Percentiles rank a stretch among this genome's conserved stretches.
These are phyloP conservation scores for Acleris laterana DNA, from an alignment of 2,888 invertebrate species.

Conservation along the genomic window DNA sequence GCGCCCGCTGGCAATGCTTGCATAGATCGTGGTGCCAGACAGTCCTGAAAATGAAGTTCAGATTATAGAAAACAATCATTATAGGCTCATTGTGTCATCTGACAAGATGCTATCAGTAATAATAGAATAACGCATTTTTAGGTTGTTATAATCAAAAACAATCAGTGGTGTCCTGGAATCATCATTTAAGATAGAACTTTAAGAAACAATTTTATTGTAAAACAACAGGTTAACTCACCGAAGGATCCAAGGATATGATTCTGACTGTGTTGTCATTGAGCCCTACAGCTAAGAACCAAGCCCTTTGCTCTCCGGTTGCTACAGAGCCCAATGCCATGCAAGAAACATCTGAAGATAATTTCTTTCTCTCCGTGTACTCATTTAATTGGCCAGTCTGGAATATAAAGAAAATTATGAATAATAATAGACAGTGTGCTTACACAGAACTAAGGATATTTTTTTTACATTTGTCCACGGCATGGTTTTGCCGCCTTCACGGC, in stretches of 20 bases:
- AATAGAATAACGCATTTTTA: conserved; percentile 81
- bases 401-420: conserved; percentile 34
- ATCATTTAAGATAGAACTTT: conserved; percentile 58
- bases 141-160: conserved; percentile 77
- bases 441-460: not conserved
- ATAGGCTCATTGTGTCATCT: conserved; percentile 2
- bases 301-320: conserved; percentile 96
- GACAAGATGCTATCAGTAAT: conserved; percentile 54
- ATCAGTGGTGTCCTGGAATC: conserved; percentile 83
- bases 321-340: conserved; percentile 99
- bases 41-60: conserved; percentile 86
- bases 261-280: conserved; percentile 98
- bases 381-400: conserved; percentile 97
- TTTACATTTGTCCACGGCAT: conserved; percentile 83
- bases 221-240: conserved; percentile 76
- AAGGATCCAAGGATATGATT: conserved; percentile 98
- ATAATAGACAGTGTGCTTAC: not conserved
- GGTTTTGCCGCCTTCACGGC: conserved; percentile 88
- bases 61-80: conserved; percentile 10
- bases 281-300: conserved; percentile 98
- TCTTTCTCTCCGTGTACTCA: conserved; percentile 98
- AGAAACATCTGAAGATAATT: conserved; percentile 98
- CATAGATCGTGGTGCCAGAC: conserved; percentile 97
- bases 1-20: conserved; percentile 98
- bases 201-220: not conserved